Evolutionary conservation across 2,888 invertebrate genomes (phyloP).

Genomic region (Magallana nippona): DNA sequence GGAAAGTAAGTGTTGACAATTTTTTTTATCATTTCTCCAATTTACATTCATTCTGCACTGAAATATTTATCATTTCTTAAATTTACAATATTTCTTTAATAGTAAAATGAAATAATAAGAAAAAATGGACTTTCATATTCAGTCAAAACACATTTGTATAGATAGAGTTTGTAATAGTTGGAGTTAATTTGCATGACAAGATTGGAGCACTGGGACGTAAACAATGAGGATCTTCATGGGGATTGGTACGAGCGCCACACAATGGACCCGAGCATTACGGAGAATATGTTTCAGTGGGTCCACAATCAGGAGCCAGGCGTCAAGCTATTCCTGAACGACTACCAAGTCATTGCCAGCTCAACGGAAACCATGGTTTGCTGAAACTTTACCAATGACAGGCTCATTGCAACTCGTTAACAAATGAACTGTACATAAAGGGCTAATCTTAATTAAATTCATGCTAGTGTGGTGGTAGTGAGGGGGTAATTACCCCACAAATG

Average conservation of each 20-base stretch:
- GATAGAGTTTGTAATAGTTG: background rate
- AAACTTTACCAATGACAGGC: no score
- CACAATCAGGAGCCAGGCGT: constrained; percentile 51
- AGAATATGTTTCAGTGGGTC: constrained; percentile 55
- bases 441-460: no score
- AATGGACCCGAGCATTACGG: constrained; percentile 48
- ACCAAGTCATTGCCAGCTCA: constrained; percentile 38
- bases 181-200: constrained; percentile 41
- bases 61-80: background rate
- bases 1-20: constrained; percentile 56
- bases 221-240: constrained; percentile 57
- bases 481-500: no score
- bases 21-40: background rate
- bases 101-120: no score
- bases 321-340: constrained; percentile 59
- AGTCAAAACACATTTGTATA: background rate
- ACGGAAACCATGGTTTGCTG: constrained; percentile 42
- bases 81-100: background rate
- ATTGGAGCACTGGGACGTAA: constrained; percentile 60
- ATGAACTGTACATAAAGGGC: no score
- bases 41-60: background rate
- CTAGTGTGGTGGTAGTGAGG: no score
- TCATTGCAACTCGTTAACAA: no score
- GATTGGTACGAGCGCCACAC: constrained; percentile 51
- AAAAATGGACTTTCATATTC: no score